Evolutionary conservation across 2,113 vertebrate species (phyloP), one percentile per base, ranked within the genome.

Genomic region (Holacanthus passer): DNA sequence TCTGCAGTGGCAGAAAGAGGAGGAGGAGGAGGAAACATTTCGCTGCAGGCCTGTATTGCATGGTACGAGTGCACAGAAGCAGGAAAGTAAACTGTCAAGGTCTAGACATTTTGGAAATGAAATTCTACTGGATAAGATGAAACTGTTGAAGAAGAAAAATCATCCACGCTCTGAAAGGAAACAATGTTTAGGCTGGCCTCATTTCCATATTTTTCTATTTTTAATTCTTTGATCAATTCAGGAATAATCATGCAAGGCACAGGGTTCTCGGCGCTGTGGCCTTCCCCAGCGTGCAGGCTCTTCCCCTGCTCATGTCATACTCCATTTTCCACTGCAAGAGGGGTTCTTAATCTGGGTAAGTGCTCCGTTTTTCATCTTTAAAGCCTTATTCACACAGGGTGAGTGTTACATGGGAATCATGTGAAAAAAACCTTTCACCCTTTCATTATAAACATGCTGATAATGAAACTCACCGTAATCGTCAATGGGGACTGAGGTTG

Each of bases 171-270:
- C 20, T 4, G 56, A 53, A 82, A 81, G 22, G 29, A 78, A 84
- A 88, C 66, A 74, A 78, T 80, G 43, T 87, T 78, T 53, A 69
- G 41, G 76, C 45, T 16, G 2, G 32, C 8, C 35, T 82, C 32
- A 76, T 83, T 83, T 89, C 39, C 82, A 89, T 81, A 73, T 63
- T 68, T 78, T 85, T 81, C 45, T 67, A 73, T 71, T 81, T 62
- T 64, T 77, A 72, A 78, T 85, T 85, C 60, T 75, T 70, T 70
- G 45, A 87, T 86, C 47, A 77, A 29, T 84, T 71, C 43, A 63
- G 67, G 24, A 84, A 76, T 59, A 79, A 43, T 60, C 74, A 69
- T 39, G 20, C 29, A 63, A 27, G n/a, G 39, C 13, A 4, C 32
- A 50, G 56, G 55, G 35, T 79, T 59, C 69, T 48, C 27, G 55